These are phyloP conservation scores for Trichopria drosophilae DNA, from an alignment of 2,888 invertebrate genomes.

Conservation along the genomic window DNA sequence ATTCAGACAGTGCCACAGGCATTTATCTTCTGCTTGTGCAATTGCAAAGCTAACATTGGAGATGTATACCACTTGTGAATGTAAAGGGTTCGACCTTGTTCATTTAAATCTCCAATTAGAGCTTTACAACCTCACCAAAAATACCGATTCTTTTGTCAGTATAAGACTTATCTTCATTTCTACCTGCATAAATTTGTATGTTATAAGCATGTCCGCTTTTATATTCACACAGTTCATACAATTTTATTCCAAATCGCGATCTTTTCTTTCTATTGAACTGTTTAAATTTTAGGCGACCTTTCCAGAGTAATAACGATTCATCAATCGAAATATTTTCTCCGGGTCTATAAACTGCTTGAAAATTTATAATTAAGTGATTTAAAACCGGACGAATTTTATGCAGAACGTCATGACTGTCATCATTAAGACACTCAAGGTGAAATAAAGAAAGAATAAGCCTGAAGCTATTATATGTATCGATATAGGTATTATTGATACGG, in stretches of 20 bases:
- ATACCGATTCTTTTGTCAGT: constrained; percentile 5
- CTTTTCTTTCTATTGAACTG: neutral
- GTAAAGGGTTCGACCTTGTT: constrained; percentile 20
- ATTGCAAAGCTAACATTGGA: constrained; percentile 3
- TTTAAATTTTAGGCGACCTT: constrained; percentile 1
- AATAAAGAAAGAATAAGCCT: neutral
- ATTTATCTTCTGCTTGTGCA: too few species aligned
- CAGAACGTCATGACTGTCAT: neutral
- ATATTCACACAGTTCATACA: constrained; percentile 3
- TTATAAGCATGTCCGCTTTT: constrained; percentile 1
- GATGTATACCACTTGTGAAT: constrained; percentile 23
- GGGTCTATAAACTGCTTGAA: constrained; percentile 16
- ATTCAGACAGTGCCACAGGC: too few species aligned
- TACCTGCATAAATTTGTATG: constrained; percentile 2
- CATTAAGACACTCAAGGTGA: neutral
- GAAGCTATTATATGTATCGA: constrained; percentile 1
- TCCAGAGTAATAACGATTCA: too few species aligned
- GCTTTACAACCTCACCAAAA: constrained; percentile 3
- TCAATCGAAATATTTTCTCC: constrained; percentile 5
- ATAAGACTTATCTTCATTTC: constrained; percentile 3
- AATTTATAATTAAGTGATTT: neutral
- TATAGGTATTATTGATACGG: too few species aligned
- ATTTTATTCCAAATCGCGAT: constrained; percentile 1
- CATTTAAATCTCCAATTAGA: constrained; percentile 6
- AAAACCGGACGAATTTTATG: neutral